A percentile compares a stretch with the other conserved stretches of the same genome.
These are phyloP conservation scores for Eubucco bourcierii DNA, from an alignment of 2,113 vertebrate species.

Conservation along the genomic window DNA sequence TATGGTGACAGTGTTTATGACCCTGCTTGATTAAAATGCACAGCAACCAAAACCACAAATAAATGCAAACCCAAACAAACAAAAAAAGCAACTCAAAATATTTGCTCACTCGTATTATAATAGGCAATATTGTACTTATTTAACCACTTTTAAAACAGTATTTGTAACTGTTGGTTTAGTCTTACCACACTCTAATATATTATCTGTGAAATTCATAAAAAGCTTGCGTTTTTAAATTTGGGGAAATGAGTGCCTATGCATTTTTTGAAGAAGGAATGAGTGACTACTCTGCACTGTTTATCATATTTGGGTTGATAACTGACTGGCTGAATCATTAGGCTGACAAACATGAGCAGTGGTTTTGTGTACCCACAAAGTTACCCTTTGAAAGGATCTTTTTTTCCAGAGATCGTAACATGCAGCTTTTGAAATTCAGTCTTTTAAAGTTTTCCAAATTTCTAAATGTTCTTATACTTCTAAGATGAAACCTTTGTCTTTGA, in stretches of 20 bases:
- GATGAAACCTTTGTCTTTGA: not conserved
- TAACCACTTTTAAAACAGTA: not conserved
- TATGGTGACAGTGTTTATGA: not conserved
- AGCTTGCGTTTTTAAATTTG: not conserved
- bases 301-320: not conserved
- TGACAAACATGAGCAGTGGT: not conserved
- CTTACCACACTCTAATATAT: not conserved
- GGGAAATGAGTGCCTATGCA: not conserved
- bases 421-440: not conserved
- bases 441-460: not conserved
- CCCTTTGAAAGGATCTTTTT: not conserved
- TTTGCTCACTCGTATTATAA: not conserved
- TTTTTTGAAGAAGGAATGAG: not conserved
- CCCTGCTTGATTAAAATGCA: not conserved
- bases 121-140: not conserved
- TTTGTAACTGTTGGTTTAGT: not conserved
- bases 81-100: not conserved
- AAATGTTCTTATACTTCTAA: not conserved
- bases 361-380: not conserved
- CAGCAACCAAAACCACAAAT: not conserved
- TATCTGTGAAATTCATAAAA: not conserved
- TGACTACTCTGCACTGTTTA: not conserved
- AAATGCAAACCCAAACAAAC: not conserved
- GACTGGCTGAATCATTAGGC: not conserved
- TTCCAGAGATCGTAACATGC: not conserved